Conservation (phyloP, 2,888 invertebrate genomes). For the Drosophila fungiperda region DNA sequence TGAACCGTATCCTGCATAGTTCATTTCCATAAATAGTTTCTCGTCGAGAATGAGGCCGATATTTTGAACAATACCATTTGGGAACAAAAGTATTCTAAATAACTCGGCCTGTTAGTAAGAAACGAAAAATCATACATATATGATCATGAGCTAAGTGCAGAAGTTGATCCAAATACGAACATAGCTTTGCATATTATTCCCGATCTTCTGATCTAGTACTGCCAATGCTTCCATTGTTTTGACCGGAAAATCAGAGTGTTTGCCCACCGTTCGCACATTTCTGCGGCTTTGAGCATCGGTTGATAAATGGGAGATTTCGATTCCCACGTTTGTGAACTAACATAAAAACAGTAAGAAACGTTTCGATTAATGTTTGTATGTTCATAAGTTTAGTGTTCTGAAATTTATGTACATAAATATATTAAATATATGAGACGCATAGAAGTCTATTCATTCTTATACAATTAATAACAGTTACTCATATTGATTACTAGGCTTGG, state of each 20-base stretch:
- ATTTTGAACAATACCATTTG: slow-evolving; percentile 9
- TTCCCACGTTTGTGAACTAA: not conserved
- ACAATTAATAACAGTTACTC: not conserved
- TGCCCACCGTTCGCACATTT: not conserved
- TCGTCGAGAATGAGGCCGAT: slow-evolving; percentile 9
- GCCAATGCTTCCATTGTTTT: slow-evolving; percentile 4
- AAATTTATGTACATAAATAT: not conserved
- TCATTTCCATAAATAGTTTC: slow-evolving; percentile 8
- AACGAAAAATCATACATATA: not conserved
- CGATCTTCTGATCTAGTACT: slow-evolving; percentile 1
- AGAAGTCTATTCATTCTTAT: not conserved
- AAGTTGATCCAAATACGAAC: not conserved
- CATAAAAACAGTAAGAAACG: not conserved
- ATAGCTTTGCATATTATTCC: slow-evolving; percentile 2
- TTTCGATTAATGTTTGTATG: not conserved
- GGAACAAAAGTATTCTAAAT: slow-evolving; percentile 2
- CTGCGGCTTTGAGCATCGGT: not conserved
- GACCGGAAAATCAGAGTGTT: slow-evolving; percentile 2
- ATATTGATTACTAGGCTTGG: not conserved
- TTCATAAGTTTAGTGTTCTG: not conserved
- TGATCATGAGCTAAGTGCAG: not conserved
- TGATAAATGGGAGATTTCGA: slow-evolving; percentile 1
- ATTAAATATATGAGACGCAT: not conserved
- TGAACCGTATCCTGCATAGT: slow-evolving; percentile 4
- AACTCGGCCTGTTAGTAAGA: not conserved